Conservation (phyloP, 2,113 vertebrate genomes). For the Saccopteryx leptura region DNA sequence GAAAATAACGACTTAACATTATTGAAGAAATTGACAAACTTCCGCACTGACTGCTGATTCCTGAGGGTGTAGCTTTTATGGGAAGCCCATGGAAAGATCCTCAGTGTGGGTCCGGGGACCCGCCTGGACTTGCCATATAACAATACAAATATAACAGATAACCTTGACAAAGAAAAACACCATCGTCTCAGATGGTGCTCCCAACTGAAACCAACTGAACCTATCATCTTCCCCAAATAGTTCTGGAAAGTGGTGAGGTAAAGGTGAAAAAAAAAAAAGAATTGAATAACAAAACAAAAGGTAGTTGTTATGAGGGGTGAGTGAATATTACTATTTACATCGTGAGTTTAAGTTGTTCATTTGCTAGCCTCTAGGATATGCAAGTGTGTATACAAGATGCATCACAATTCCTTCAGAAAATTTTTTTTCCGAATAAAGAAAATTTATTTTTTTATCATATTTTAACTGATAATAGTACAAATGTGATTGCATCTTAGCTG, state of each 20-base stretch:
- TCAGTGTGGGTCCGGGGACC: not conserved
- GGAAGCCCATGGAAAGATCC: not conserved
- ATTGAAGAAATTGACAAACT: not conserved
- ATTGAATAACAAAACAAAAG: constrained; percentile 19
- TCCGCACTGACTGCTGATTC: not conserved
- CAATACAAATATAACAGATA: not conserved
- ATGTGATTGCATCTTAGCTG: not conserved
- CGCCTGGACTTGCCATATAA: not conserved
- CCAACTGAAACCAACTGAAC: not conserved
- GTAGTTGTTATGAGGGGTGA: not conserved
- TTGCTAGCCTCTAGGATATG: not conserved
- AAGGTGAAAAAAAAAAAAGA: not conserved
- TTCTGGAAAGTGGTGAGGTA: not conserved
- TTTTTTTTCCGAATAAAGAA: constrained; percentile 23
- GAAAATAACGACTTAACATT: constrained; percentile 1
- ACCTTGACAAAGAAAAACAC: not conserved
- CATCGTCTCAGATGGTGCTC: not conserved
- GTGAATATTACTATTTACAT: not conserved
- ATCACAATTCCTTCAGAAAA: not conserved
- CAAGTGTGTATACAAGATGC: not conserved
- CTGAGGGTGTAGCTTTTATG: not conserved
- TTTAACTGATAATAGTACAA: not conserved
- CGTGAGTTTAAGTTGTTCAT: not conserved
- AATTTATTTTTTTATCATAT: not conserved
- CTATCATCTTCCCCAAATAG: not conserved